Base-by-base conservation (phyloP, 2,113 vertebrate species). In the Mobula birostris region DNA sequence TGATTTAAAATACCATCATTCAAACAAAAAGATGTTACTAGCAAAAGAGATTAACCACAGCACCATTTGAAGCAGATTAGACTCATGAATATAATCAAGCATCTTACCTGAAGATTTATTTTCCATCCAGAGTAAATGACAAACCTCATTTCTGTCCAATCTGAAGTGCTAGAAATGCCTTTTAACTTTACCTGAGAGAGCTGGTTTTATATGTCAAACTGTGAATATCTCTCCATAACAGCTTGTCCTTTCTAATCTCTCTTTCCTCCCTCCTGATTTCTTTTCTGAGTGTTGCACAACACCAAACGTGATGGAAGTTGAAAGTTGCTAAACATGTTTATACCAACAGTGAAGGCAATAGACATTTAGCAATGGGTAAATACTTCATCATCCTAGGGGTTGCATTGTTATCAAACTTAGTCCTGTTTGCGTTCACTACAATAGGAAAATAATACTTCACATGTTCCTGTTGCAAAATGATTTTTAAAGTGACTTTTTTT, bases 1-100 rank as follows among this genome's bases (percentile, higher is more conserved):
- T 56, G 91, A 93, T 74, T 93, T 93, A 93, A 93, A 93, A 74
- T 74, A 93, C 91, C 91, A 93, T 93, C 68, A 72, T 74, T 93
- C 91, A 93, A 93, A 92, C 88, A 92, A 93, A 93, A 93, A 93
- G 70, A 74, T 93, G 70, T 56, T 74, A 93, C 36, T 48, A 72
- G 36, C 91, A 56, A 48, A 74, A 93, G 68, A 48, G 91, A 93
- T 93, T 93, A 93, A 74, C 91, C 91, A 74, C 70, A 74, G 68
- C 32, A 74, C 91, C 68, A 74, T 93, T 93, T 74, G 68, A 74
- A 93, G 72, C 91, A 93, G 91, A 40, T 93, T 74, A 74, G 66
- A 74, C 68, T 74, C 70, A 74, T 48, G 91, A 93, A 93, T 93
- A 93, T 74, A 93, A 93, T 93, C 91, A 27, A 74, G 68, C 36